These are phyloP conservation scores for Volucella zonaria DNA, from an alignment of 2,888 invertebrate genomes.

Conservation along the genomic window DNA sequence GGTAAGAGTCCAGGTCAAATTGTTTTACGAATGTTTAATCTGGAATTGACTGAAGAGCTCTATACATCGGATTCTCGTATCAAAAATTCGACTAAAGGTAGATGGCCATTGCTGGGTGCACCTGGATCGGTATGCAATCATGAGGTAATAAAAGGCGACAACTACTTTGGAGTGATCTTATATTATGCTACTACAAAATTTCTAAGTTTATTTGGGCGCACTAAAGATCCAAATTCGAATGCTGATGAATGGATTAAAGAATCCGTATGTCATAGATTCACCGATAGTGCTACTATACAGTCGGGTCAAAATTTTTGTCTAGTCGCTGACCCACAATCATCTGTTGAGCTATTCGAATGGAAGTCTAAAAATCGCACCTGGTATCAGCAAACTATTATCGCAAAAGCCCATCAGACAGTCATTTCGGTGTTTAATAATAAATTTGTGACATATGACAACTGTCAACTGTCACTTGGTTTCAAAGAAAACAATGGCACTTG, in stretches of 20 bases:
- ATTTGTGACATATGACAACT: constrained; percentile 42
- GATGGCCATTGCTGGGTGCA: constrained; percentile 48
- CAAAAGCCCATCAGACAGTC: not conserved
- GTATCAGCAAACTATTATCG: constrained; percentile 8
- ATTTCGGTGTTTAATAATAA: constrained; percentile 18
- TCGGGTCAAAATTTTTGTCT: constrained; percentile 4
- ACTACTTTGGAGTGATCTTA: constrained; percentile 26
- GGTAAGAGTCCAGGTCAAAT: constrained; percentile 19
- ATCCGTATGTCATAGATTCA: constrained; percentile 13
- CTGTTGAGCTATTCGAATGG: constrained; percentile 35
- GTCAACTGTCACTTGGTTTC: constrained; percentile 1
- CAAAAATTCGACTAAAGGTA: constrained; percentile 1
- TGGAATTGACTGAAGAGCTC: constrained; percentile 33
- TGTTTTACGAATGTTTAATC: constrained; percentile 40
- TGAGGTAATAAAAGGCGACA: constrained; percentile 28
- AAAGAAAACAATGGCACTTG: constrained; percentile 14
- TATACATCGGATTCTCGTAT: constrained; percentile 30
- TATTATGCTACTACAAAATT: constrained; percentile 19
- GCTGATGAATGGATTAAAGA: constrained; percentile 15
- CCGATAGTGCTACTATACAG: constrained; percentile 2
- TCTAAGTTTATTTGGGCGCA: constrained; percentile 24
- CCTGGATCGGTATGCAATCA: constrained; percentile 8
- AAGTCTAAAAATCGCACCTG: not conserved
- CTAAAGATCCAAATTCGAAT: not conserved
- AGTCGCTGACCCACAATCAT: constrained; percentile 10